Evolutionary conservation across 2,888 invertebrate genomes (phyloP), one percentile per base, ranked within the genome.

Genomic region (Keiferia lycopersicella): DNA sequence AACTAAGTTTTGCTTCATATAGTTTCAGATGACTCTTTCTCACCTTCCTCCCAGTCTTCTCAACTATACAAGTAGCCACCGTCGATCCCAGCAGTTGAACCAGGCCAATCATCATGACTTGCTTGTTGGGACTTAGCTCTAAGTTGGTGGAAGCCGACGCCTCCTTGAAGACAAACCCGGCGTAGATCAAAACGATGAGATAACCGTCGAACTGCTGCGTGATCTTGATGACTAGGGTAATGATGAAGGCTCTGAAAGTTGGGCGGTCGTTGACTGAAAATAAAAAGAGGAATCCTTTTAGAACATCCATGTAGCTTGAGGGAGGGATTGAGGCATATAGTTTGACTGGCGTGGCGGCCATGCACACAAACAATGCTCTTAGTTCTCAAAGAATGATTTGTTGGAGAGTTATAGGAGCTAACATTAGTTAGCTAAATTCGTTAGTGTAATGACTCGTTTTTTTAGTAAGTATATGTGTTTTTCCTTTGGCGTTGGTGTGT

Each of bases 171-270:
- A 91, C 86, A 68, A 81, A 82, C 0, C 91, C 87, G 0, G 91
- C 88, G 76, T 83, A 91, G 62, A 91, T 89, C 16, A 91, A 81
- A 2, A 91, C 88, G 63, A 91, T 91, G 30, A 91, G 82, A 72
- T 91, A 91, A 0, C 91, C 91, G 67, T 91, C 85, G 70, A 91
- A 90, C 67, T 91, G 91, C 67, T 91, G 91, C 0, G 90, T 81
- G 34, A 91, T 86, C 70, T 91, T 91, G 61, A 91, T 87, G 7
- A 91, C 81, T 7, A 88, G 64, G 0, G 90, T 89, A 58, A 91
- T 89, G 68, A 88, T 83, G 74, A 91, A 91, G 1, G 91, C 91
- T 70, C 86, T 89, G 64, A 85, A 78, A 0, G 91, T 89, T 0
- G 89, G 84, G 22, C 72, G 79, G 79, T 91, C 91, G 62, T 81